These are phyloP conservation scores for Erinaceus europaeus DNA, from an alignment of 2,113 vertebrate genomes.

Conservation along the genomic window DNA sequence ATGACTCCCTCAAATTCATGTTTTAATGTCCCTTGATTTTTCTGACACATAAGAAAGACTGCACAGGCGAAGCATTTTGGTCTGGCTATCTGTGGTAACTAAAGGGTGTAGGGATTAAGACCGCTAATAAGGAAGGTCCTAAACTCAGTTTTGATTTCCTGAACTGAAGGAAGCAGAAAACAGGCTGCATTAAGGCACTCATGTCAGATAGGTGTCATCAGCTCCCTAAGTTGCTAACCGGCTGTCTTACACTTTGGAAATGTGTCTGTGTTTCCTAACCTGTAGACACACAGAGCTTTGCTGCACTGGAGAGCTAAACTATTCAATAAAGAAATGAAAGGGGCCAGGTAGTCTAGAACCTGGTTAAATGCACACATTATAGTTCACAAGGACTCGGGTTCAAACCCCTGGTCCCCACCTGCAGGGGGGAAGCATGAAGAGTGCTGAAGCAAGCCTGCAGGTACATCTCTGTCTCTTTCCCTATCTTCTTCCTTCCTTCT, in stretches of 20 bases:
- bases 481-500: no score
- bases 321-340: no score
- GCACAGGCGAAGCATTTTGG: not conserved
- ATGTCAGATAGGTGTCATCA: not conserved
- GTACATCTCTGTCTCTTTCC: no score
- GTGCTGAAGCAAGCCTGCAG: no score
- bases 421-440: no score
- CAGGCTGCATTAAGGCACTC: not conserved
- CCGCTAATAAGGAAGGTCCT: not conserved
- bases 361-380: no score
- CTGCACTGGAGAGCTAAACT: not conserved
- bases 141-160: not conserved
- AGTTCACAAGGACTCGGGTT: no score
- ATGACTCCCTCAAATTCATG: not conserved
- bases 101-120: not conserved
- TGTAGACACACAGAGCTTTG: not conserved
- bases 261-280: no score
- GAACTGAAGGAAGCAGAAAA: not conserved
- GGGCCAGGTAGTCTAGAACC: no score
- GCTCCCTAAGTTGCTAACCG: not conserved
- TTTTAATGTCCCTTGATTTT: not conserved
- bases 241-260: not conserved
- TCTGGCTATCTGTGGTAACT: not conserved
- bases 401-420: no score
- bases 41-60: not conserved